A percentile compares a stretch with the other conserved stretches of the same genome.
Conservation (phyloP, 1,140 invertebrate species). For the Drosophila teissieri region DNA sequence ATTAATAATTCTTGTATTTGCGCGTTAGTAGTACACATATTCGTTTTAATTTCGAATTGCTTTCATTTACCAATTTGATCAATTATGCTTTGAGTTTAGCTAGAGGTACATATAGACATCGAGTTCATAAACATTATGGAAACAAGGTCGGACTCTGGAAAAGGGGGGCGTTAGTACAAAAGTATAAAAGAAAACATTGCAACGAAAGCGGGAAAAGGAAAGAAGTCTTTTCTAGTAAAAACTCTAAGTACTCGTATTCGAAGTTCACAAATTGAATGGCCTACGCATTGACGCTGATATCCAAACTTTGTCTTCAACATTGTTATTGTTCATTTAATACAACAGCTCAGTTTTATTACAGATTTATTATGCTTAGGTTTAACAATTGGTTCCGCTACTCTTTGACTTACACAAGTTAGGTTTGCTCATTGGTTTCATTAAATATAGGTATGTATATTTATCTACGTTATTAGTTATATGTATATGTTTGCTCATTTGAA, state of each 20-base stretch:
- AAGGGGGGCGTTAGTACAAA: constrained; percentile 65
- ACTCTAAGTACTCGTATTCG: constrained; percentile 6
- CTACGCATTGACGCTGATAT: constrained; percentile 16
- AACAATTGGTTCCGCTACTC: constrained; percentile 83
- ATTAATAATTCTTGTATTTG: constrained; percentile 60
- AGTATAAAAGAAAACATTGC: constrained; percentile 72
- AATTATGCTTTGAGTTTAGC: constrained; percentile 64
- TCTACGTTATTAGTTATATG: constrained; percentile 67
- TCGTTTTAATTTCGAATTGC: constrained; percentile 53
- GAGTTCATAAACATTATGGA: constrained; percentile 25
- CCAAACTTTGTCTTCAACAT: constrained; percentile 36
- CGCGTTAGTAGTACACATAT: constrained; percentile 45
- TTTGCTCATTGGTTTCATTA: constrained; percentile 45
- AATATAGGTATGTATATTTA: constrained; percentile 59
- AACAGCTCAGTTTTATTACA: constrained; percentile 71
- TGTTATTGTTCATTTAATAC: constrained; percentile 80
- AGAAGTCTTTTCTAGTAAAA: constrained; percentile 6
- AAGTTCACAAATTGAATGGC: constrained; percentile 38
- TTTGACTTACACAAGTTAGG: constrained; percentile 62
- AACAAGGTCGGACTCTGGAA: constrained; percentile 33
- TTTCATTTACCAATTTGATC: constrained; percentile 54
- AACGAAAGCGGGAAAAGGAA: constrained; percentile 40
- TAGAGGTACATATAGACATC: constrained; percentile 54
- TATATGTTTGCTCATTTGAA: constrained; percentile 59
- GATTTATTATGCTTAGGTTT: constrained; percentile 67